phyloP scores from a whole-genome alignment of 2,113 vertebrate species.

The Platanista minor region DNA sequence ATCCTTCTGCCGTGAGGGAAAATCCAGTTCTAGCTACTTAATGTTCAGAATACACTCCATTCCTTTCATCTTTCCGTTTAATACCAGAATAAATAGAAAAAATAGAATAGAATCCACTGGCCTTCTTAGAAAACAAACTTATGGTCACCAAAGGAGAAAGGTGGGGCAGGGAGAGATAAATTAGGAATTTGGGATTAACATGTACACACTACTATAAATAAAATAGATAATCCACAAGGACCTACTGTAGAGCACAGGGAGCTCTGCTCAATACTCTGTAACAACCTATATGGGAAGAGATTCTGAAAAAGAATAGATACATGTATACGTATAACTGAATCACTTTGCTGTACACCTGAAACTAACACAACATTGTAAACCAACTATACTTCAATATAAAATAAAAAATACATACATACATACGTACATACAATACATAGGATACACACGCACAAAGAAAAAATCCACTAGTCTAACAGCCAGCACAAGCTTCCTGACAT shows the following conservation, averaged over 20 bases:
- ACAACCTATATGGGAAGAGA: not conserved
- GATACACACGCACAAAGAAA: not conserved
- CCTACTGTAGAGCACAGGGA: not conserved
- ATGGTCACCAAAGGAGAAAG: not conserved
- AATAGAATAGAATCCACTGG: not conserved
- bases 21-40: fast-evolving
- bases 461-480: no score
- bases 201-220: not conserved
- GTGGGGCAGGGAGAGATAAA: not conserved
- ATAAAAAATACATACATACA: not conserved
- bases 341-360: not conserved
- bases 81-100: fast-evolving
- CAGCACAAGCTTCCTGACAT: not conserved
- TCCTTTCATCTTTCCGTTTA: not conserved
- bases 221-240: not conserved
- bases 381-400: not conserved
- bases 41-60: fast-evolving
- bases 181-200: not conserved
- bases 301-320: not conserved
- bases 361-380: not conserved
- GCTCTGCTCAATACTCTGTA: not conserved
- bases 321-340: not conserved
- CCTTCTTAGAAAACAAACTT: not conserved
- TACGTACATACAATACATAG: no score
- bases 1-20: not conserved